Base-by-base conservation (phyloP, 2,113 vertebrate genomes). In the Proteles cristata region DNA sequence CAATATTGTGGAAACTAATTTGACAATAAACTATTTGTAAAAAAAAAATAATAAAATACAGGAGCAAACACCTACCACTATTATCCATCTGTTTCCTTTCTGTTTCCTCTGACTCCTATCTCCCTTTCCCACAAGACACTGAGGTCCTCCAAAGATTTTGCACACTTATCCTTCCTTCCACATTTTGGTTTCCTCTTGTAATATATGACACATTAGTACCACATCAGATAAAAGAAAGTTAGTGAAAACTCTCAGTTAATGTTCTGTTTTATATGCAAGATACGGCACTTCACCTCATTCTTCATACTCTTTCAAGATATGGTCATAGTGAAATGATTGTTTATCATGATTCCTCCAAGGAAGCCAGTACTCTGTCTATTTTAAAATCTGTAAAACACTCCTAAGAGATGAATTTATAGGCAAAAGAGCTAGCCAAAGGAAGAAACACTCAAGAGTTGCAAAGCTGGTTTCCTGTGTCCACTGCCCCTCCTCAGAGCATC, bases 161-260 rank as follows among this genome's bases (percentile, higher is more conserved):
- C 16, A 28, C 50, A 58, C n/a, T 69, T 50, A 73, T 15, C 11
- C 19, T 87, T 50, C 50, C 23, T 87, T 80, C 43, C 48, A 50
- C 21, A 33, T 15, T 81, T 77, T 16, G 65, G n/a, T 66, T 92
- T 50, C 25, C 28, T 88, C n/a, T 11, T 95, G 26, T 21, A 28
- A 11, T 26, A 1, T 63, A 25, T 10, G 31, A n/a, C 50, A 81
- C 58, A 21, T 86, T 73, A 53, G 31, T 48, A 71, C 11, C 5
- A 50, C 1, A 2, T 83, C 23, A 53, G 65, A 63, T 55, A 74
- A 33, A 61, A 90, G 65, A 63, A 53, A 91, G 85, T 76, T 7
- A 35, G 43, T 65, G 58, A 76, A 61, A 83, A 55, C 81, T 93
- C 77, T 93, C 65, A 92, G 23, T 88, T 66, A 90, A 61, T 28